phyloP scores from a whole-genome alignment of 2,888 invertebrate genomes.

The Apantesis nais region DNA sequence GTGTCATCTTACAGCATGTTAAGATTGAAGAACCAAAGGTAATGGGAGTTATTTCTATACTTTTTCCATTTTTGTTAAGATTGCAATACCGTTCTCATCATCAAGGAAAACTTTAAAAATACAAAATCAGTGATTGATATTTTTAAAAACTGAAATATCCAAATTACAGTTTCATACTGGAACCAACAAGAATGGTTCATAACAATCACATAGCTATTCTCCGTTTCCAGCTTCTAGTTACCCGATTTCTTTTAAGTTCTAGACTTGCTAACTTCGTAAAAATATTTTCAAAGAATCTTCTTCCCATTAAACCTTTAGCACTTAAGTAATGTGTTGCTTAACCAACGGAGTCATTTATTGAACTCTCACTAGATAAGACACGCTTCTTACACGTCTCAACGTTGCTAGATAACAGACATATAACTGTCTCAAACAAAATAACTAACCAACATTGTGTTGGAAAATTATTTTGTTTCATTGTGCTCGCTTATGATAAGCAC shows the following conservation, averaged over 20 bases:
- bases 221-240: neutral
- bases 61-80: neutral
- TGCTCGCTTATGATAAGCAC: neutral
- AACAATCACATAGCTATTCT: neutral
- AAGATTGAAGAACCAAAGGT: neutral
- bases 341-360: neutral
- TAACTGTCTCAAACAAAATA: neutral
- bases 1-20: neutral
- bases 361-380: neutral
- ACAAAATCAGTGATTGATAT: neutral
- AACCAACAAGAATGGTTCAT: too few relatives aligned
- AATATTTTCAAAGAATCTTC: neutral
- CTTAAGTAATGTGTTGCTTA: neutral
- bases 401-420: neutral
- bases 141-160: neutral
- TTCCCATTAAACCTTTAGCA: neutral
- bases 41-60: neutral
- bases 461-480: neutral
- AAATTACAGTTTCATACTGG: too few relatives aligned
- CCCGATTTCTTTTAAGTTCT: neutral
- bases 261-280: neutral
- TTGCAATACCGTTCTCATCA: too few relatives aligned
- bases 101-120: neutral
- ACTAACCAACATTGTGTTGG: neutral
- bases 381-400: neutral